Evolutionary conservation across 2,113 vertebrate species (phyloP).

Genomic region (Festucalex cinctus): DNA sequence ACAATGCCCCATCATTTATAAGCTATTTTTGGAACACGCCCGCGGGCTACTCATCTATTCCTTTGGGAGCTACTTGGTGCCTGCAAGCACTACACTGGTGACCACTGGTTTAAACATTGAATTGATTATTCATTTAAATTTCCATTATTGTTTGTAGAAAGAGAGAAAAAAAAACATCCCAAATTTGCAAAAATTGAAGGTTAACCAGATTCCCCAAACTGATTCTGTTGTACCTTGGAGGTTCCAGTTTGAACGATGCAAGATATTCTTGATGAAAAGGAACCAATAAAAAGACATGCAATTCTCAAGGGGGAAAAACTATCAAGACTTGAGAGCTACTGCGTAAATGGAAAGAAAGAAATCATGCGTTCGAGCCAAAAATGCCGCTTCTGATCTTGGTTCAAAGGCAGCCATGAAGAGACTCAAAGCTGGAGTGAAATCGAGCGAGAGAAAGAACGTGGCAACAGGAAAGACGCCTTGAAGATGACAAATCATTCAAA

Average conservation of each 20-base stretch:
- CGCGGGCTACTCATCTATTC: too few species aligned
- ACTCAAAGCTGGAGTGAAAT: conserved; percentile 62
- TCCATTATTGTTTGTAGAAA: background rate
- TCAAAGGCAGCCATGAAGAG: conserved; percentile 76
- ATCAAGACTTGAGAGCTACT: conserved; percentile 47
- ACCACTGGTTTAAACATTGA: too few species aligned
- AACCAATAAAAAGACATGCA: background rate
- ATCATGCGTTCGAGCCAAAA: conserved; percentile 62
- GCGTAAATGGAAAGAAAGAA: conserved; percentile 60
- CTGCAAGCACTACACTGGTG: too few species aligned
- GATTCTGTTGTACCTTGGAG: background rate
- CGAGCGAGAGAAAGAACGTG: conserved; percentile 45
- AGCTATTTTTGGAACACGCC: too few species aligned
- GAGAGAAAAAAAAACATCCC: background rate
- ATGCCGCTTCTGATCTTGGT: conserved; percentile 73
- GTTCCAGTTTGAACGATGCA: background rate
- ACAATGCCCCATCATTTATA: too few species aligned
- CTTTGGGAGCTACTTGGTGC: too few species aligned
- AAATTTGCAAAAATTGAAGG: too few species aligned
- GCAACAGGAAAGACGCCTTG: conserved; percentile 57
- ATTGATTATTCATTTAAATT: background rate
- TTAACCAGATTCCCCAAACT: too few species aligned
- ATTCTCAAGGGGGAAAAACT: background rate
- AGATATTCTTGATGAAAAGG: conserved; percentile 3
- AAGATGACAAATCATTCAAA: conserved; percentile 70